Conservation (phyloP, 30 jellyfish, hydroid and myxozoan species). For the Cassiopea xamachana region DNA sequence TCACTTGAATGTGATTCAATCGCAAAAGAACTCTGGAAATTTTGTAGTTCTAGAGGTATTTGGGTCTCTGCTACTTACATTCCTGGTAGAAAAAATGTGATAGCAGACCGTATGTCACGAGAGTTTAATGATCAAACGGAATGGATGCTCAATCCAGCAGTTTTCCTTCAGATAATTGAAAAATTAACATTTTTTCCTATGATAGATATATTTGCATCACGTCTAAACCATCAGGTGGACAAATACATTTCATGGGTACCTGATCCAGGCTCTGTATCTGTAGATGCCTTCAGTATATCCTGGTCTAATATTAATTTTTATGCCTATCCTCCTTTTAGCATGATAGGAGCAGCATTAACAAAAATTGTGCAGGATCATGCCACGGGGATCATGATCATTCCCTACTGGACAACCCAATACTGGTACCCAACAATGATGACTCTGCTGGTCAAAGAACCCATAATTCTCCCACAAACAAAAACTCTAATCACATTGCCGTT, state of each 20-base stretch:
- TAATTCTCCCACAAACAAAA: neutral
- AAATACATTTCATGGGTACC: slow-evolving; percentile 55
- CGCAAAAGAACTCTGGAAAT: slow-evolving; percentile 45
- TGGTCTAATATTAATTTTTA: slow-evolving; percentile 49
- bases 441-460: neutral
- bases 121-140: slow-evolving; percentile 53
- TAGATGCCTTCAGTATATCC: slow-evolving; percentile 62
- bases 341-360: slow-evolving; percentile 17
- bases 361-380: slow-evolving; percentile 50
- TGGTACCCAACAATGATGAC: slow-evolving; percentile 39
- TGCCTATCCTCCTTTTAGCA: slow-evolving; percentile 73
- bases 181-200: slow-evolving; percentile 29
- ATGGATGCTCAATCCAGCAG: slow-evolving; percentile 58
- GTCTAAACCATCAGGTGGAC: slow-evolving; percentile 22
- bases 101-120: slow-evolving; percentile 70
- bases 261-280: slow-evolving; percentile 66
- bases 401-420: slow-evolving; percentile 62
- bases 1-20: slow-evolving; percentile 8
- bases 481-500: slow-evolving; percentile 9
- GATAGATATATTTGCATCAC: slow-evolving; percentile 66
- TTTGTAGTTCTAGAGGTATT: slow-evolving; percentile 37
- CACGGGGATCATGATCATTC: slow-evolving; percentile 43
- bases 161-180: neutral
- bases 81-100: slow-evolving; percentile 51
- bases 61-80: slow-evolving; percentile 72